phyloP scores from a whole-genome alignment of 2,797 vertebrate genomes.

The Pempheris klunzingeri region DNA sequence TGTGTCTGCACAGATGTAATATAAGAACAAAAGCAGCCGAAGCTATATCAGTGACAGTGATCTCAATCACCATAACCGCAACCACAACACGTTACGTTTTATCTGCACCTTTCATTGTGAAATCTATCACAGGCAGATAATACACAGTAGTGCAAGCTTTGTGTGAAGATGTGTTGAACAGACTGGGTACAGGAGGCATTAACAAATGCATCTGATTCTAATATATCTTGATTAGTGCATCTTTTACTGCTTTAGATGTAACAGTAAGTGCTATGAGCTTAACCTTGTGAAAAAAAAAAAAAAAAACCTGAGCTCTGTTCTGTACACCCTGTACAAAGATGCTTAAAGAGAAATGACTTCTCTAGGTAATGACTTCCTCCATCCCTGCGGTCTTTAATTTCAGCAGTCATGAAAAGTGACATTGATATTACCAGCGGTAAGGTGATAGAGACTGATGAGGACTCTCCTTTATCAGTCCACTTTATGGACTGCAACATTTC shows the following conservation, averaged over 20 bases:
- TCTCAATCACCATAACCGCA: constrained; percentile 52
- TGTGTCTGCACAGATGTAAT: constrained; percentile 2
- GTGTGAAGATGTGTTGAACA: background rate
- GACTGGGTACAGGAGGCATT: constrained; percentile 3
- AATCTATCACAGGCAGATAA: constrained; percentile 37
- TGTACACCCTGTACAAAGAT: constrained; percentile 26
- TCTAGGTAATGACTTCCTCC: constrained; percentile 58
- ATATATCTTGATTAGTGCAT: constrained; percentile 44
- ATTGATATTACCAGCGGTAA: constrained; percentile 54
- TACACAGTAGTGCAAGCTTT: background rate
- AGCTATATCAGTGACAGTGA: constrained; percentile 19
- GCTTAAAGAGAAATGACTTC: constrained; percentile 55
- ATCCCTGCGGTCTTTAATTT: constrained; percentile 58
- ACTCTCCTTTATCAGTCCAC: constrained; percentile 42
- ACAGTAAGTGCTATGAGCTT: constrained; percentile 23
- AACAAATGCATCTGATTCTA: constrained; percentile 28
- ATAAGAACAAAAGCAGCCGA: constrained; percentile 9
- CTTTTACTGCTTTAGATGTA: constrained; percentile 40
- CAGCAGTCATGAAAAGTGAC: constrained; percentile 61
- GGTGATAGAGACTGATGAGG: constrained; percentile 61
- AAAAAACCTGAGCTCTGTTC: background rate
- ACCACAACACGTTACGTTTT: constrained; percentile 25
- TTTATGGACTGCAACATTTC: constrained; percentile 55
- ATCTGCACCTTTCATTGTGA: constrained; percentile 31
- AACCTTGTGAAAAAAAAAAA: constrained; percentile 34